A percentile compares a stretch with the other conserved stretches of the same genome.
Evolutionary conservation across 2,113 vertebrate genomes (phyloP).

Genomic region (Pelecanus crispus): DNA sequence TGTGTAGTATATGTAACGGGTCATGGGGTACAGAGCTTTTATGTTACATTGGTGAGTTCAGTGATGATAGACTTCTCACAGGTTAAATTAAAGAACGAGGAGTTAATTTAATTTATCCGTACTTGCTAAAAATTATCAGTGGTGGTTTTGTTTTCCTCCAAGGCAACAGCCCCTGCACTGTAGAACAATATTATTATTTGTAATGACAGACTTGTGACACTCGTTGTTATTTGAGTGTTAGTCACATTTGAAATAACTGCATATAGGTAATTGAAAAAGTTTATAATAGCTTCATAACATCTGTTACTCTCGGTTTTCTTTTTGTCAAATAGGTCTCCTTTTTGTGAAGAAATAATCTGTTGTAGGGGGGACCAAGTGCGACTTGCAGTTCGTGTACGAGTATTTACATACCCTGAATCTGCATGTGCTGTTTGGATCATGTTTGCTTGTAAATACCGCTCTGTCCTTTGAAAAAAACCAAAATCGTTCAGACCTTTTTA

Average conservation of each 20-base stretch:
- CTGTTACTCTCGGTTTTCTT: neutral
- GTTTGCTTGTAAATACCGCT: conserved; percentile 98
- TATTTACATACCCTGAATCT: conserved; percentile 90
- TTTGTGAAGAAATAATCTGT: conserved; percentile 93
- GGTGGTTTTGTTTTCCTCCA: neutral
- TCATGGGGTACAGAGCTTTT: neutral
- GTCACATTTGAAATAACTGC: neutral
- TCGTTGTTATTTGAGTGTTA: neutral
- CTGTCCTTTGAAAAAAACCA: conserved; percentile 78
- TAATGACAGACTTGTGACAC: neutral
- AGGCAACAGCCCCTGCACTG: neutral
- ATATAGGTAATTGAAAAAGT: neutral
- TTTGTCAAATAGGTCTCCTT: conserved; percentile 80
- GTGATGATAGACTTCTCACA: neutral
- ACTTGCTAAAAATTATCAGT: neutral
- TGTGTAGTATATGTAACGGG: neutral
- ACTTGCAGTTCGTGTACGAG: conserved; percentile 88
- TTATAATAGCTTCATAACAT: neutral
- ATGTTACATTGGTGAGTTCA: neutral
- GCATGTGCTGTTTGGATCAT: conserved; percentile 96
- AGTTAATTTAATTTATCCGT: neutral
- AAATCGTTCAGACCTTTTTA: neutral
- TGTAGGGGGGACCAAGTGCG: conserved; percentile 95
- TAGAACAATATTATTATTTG: neutral
- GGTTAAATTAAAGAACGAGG: neutral